phyloP scores from a whole-genome alignment of 2,888 invertebrate species.

The Muschampia plurimacula region DNA sequence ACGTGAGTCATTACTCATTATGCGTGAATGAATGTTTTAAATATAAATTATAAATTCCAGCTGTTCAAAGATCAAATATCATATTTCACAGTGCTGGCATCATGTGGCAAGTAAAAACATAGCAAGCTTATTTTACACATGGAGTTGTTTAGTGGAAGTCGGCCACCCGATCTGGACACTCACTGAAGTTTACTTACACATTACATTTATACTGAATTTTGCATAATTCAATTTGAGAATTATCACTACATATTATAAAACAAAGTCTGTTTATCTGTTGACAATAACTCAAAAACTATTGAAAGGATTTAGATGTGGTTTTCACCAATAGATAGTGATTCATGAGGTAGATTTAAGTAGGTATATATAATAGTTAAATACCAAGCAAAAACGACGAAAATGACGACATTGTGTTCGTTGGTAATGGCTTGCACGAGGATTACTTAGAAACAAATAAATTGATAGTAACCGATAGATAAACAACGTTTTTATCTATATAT shows the following conservation, averaged over 20 bases:
- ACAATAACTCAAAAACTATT: too few relatives aligned
- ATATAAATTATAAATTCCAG: not conserved
- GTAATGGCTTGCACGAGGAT: conserved; percentile 4
- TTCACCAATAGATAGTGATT: too few relatives aligned
- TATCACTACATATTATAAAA: not conserved
- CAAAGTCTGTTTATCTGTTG: too few relatives aligned
- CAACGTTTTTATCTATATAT: conserved; percentile 1
- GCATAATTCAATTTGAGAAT: conserved; percentile 10
- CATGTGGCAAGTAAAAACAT: conserved; percentile 65
- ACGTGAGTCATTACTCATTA: too few relatives aligned
- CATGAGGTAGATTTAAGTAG: too few relatives aligned
- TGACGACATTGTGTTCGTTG: too few relatives aligned
- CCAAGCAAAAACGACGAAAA: too few relatives aligned
- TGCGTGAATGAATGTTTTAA: not conserved
- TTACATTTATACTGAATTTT: conserved; percentile 26
- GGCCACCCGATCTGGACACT: conserved; percentile 64
- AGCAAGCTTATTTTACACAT: conserved; percentile 59
- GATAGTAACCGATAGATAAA: not conserved
- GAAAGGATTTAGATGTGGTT: too few relatives aligned
- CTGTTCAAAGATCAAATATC: conserved; percentile 2
- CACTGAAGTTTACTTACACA: conserved; percentile 44
- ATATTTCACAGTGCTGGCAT: conserved; percentile 40
- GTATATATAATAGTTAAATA: not conserved
- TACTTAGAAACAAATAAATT: conserved; percentile 8
- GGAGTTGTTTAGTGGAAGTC: conserved; percentile 62